A percentile compares a stretch with the other conserved stretches of the same genome.
Conservation (phyloP, 2,113 vertebrate genomes). For the Urocolius indicus region DNA sequence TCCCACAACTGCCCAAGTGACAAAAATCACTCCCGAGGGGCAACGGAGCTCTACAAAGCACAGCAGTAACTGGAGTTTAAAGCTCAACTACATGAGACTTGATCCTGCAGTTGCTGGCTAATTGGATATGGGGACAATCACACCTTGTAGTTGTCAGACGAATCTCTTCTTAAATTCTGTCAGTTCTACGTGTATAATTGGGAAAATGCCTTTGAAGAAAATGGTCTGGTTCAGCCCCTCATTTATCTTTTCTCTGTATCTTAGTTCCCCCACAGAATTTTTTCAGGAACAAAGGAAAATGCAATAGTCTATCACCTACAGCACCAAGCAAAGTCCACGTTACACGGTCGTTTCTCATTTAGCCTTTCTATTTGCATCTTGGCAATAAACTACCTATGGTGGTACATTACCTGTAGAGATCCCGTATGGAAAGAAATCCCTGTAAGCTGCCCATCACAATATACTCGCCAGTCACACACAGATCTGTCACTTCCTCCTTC, state of each 20-base stretch:
- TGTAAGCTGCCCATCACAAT: constrained; percentile 91
- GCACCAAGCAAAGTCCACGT: neutral
- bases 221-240: neutral
- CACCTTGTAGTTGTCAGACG: neutral
- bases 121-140: neutral
- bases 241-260: neutral
- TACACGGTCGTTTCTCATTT: neutral
- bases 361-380: neutral
- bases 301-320: neutral
- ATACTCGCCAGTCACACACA: constrained; percentile 90
- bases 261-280: neutral
- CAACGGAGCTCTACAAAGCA: neutral
- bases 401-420: constrained; percentile 89
- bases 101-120: neutral
- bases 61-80: neutral
- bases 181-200: neutral
- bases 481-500: constrained; percentile 92
- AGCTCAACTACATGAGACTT: neutral
- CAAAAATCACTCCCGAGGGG: neutral
- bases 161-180: neutral
- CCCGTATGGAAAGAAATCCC: constrained; percentile 91
- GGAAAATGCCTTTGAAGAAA: neutral
- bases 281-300: neutral
- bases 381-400: neutral
- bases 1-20: neutral